Evolutionary conservation across 2,797 vertebrate species (phyloP), one percentile per base, ranked within the genome.

Genomic region (Gymnothorax reevesii): DNA sequence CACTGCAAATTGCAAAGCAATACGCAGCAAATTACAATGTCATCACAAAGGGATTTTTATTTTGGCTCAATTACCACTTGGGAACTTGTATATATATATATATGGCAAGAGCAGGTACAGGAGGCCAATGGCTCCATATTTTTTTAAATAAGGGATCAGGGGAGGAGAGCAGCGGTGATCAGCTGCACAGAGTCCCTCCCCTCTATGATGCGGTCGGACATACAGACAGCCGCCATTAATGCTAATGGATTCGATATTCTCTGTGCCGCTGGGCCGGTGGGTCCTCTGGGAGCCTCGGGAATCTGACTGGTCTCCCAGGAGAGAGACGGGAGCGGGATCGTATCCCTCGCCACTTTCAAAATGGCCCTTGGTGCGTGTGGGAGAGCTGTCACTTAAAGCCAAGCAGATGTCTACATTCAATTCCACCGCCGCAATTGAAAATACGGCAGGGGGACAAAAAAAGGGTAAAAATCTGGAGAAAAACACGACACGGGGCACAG

Each of bases 171-270:
- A 59, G 87, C 22, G 75, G 2, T 86, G 86, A 92, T 89, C 82
- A 79, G 82, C 88, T 87, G 88, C 57, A 62, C 49, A 57, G 83
- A 84, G 49, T 55, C 82, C 54, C 60, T 79, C 49, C 75, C 83
- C 83, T 89, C 88, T 89, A 90, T 91, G 91, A 92, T 89, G 88
- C 88, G 91, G 92, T 91, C 89, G 90, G 89, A 91, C 89, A 88
- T 89, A 88, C 85, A 86, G 90, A 87, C 89, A 87, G 88, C 89
- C 84, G 73, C 83, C 83, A 84, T 89, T 91, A 91, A 93, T 92
- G 92, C 91, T 92, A 93, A 93, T 91, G 66, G 88, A 91, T 90
- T 89, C 90, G 88, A 85, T 87, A 89, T 87, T 90, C 89, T 80
- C 88, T 89, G 89, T 87, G 83, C 83, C 88, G 87, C 85, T 87